Evolutionary conservation across 23 tunicate genomes (phyloP), one percentile per base, ranked within the genome.

Genomic region (Aplidium turbinatum): DNA sequence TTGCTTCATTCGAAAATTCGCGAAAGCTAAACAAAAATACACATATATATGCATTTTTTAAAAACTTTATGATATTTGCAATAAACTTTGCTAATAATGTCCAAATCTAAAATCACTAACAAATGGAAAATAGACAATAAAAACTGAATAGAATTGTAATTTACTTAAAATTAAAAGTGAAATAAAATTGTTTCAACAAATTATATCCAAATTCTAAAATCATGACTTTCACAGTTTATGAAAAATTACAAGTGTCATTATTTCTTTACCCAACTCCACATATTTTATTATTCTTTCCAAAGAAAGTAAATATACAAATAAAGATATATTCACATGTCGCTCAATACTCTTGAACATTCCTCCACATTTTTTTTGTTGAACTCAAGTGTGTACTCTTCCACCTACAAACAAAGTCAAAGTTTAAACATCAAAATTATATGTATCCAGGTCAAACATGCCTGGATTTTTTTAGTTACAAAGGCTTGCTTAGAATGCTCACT

Each of bases 321-420:
- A n/a, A n/a, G n/a, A n/a, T n/a, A 16, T 65, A 35, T 7, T 65
- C 58, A 80, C 80, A 82, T 72, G 47, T 72, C 87, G 50, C 64
- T 73, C 18, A 82, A 30, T 4, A 73, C 65, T 50, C 35, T 63
- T 22, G 87, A 62, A 50, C 80, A 73, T 73, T 82, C 80, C 21
- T 82, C 80, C 21, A 39, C 23, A 35, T 82, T 82, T 35, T 58
- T 73, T 34, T 63, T 73, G 6, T 34, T 64, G 4, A 72, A 5
- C 42, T 73, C 87, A 36, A 82, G 38, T 21, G 58, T 23, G 55
- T 82, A 82, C 52, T 73, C 87, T 62, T 82, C 80, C 29, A 70
- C 29, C 86, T 80, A 35, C 6, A 61, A 5, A 45, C 7, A 5
- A 54, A 54, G 4, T 11, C 19, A 13, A 54, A 54, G 21, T 25